phyloP scores from a whole-genome alignment of 2,888 invertebrate species.

The Agrilus mali region DNA sequence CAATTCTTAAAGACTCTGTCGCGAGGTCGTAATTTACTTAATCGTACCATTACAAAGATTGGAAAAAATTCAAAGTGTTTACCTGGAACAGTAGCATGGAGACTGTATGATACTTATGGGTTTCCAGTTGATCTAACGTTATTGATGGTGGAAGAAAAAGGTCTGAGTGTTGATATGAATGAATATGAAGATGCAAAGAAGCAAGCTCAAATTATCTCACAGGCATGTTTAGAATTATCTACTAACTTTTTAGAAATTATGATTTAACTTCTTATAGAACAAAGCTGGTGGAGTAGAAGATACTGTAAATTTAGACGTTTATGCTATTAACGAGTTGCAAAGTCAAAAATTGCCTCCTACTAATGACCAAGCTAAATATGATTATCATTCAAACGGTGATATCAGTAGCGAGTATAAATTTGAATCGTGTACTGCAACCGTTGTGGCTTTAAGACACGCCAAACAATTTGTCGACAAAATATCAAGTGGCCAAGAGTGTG shows the following conservation, averaged over 20 bases:
- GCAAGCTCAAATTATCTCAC: slow-evolving; percentile 77
- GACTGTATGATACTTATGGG: slow-evolving; percentile 96
- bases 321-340: slow-evolving; percentile 86
- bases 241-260: not conserved
- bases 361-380: slow-evolving; percentile 86
- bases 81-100: slow-evolving; percentile 96
- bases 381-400: slow-evolving; percentile 56
- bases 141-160: slow-evolving; percentile 95
- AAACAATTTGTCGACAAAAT: slow-evolving; percentile 80
- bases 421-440: slow-evolving; percentile 54
- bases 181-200: slow-evolving; percentile 89
- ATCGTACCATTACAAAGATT: slow-evolving; percentile 80
- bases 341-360: slow-evolving; percentile 63
- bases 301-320: slow-evolving; percentile 82
- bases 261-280: slow-evolving; percentile 33
- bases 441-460: slow-evolving; percentile 67
- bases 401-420: slow-evolving; percentile 67
- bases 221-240: slow-evolving; percentile 32
- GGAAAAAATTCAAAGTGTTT: slow-evolving; percentile 50
- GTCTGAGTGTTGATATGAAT: slow-evolving; percentile 72
- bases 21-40: slow-evolving; percentile 79
- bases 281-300: slow-evolving; percentile 71
- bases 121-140: slow-evolving; percentile 97
- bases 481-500: slow-evolving; percentile 76
- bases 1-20: slow-evolving; percentile 94